phyloP scores from a whole-genome alignment of 2,888 invertebrate genomes.

The Cataglyphis rosenhaueri region DNA sequence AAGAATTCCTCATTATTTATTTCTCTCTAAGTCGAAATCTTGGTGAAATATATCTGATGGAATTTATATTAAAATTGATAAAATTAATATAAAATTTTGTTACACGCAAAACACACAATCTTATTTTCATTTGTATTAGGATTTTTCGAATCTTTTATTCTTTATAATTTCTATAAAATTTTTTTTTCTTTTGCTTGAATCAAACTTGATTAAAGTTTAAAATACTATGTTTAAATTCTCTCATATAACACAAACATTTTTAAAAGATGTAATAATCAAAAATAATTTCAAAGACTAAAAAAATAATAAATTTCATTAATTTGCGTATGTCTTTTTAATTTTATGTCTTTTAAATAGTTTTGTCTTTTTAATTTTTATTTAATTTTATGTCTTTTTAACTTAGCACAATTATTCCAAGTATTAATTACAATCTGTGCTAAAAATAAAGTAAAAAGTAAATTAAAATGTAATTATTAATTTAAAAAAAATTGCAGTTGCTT shows the following conservation, averaged over 20 bases:
- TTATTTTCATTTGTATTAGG: not conserved
- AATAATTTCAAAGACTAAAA: not conserved
- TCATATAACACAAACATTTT: no score
- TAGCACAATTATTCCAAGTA: not conserved
- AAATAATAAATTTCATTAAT: not conserved
- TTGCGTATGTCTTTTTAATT: not conserved
- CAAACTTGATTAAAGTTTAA: no score
- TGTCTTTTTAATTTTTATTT: not conserved
- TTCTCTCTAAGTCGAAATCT: not conserved
- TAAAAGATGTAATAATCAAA: not conserved
- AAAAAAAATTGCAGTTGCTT: not conserved
- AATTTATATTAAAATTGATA: not conserved
- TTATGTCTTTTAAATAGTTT: no score
- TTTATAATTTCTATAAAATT: no score
- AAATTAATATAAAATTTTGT: not conserved
- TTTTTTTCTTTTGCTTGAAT: no score
- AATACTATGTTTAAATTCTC: no score
- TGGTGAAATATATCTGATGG: not conserved
- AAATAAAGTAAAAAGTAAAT: not conserved
- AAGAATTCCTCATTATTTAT: conserved; percentile 7
- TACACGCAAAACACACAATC: not conserved
- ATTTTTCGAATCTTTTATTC: no score
- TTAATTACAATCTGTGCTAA: not conserved
- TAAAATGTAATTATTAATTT: not conserved
- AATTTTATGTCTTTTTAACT: not conserved